phyloP scores from a whole-genome alignment of 2,888 invertebrate species.

The Lithophane semibrunnea region DNA sequence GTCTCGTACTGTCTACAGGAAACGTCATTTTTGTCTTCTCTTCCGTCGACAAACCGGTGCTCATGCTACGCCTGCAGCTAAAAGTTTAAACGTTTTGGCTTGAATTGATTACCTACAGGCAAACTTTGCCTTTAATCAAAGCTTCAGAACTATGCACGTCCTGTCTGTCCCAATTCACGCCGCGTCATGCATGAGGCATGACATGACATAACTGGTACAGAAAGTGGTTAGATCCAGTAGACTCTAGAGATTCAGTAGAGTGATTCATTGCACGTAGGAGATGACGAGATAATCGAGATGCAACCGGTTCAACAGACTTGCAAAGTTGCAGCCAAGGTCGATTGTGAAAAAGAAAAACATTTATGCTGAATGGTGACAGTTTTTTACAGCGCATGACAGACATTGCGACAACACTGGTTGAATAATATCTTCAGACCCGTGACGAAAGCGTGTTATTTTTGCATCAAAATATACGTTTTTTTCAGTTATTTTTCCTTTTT shows the following conservation, averaged over 20 bases:
- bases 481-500: too few species aligned
- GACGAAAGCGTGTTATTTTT: constrained; percentile 10
- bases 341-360: constrained; percentile 22
- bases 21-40: too few species aligned
- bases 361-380: constrained; percentile 25
- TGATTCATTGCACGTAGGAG: constrained; percentile 36
- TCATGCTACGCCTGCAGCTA: too few species aligned
- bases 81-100: neutral
- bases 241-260: constrained; percentile 25
- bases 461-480: neutral
- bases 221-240: constrained; percentile 41
- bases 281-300: constrained; percentile 23
- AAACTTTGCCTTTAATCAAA: neutral
- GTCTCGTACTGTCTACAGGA: too few species aligned
- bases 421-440: constrained; percentile 9
- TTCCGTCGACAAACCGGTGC: too few species aligned
- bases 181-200: neutral
- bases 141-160: constrained; percentile 13
- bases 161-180: constrained; percentile 15
- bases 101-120: neutral
- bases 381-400: constrained; percentile 6
- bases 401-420: neutral
- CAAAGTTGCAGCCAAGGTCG: neutral
- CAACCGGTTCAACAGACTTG: constrained; percentile 50
- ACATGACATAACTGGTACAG: constrained; percentile 8